Conservation (phyloP, 2,888 invertebrate genomes). For the Cheilosia urbana region DNA sequence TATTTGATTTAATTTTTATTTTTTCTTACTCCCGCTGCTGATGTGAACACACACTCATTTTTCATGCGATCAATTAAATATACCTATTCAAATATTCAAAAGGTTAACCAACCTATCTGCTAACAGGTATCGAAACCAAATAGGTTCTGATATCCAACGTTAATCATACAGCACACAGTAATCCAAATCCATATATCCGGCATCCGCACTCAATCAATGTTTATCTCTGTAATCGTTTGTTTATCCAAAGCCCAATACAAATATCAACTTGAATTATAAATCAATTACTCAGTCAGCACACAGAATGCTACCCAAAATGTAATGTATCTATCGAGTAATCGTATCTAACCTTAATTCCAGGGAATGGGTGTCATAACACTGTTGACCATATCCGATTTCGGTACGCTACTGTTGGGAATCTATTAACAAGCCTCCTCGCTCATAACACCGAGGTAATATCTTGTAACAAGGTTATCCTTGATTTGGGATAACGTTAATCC, state of each 20-base stretch:
- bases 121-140: background rate
- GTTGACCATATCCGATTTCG: background rate
- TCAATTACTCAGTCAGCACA: conserved; percentile 8
- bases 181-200: background rate
- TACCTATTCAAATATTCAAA: too few relatives aligned
- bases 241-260: conserved; percentile 5
- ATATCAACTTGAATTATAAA: conserved; percentile 36
- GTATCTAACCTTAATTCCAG: background rate
- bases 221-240: conserved; percentile 21
- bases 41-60: too few relatives aligned
- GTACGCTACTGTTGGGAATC: too few relatives aligned
- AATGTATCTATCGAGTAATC: background rate
- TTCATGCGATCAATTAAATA: too few relatives aligned
- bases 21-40: too few relatives aligned
- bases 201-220: conserved; percentile 2
- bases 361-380: background rate
- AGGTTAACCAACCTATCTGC: too few relatives aligned
- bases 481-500: conserved; percentile 12
- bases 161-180: background rate
- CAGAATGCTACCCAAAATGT: background rate
- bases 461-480: conserved; percentile 11
- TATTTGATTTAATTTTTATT: too few relatives aligned
- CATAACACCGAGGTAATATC: background rate
- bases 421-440: too few relatives aligned
- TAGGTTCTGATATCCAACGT: background rate